Percentiles rank a stretch among this genome's conserved stretches.
Conservation (phyloP, 2,888 invertebrate genomes). For the Rhodophaea formosa region DNA sequence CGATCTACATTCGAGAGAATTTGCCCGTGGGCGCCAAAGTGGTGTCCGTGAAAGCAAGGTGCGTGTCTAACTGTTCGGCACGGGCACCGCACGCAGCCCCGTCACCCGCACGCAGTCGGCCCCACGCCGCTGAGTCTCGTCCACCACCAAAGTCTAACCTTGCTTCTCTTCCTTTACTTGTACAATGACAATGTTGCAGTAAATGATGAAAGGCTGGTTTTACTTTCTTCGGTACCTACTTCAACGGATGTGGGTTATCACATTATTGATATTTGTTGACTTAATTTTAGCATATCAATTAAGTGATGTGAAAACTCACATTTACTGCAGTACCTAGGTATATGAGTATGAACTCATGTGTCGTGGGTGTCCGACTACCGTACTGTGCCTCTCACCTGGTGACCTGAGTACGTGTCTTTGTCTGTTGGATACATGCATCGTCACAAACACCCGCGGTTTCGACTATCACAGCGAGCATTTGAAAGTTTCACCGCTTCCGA, state of each 20-base stretch:
- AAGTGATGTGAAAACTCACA: not conserved
- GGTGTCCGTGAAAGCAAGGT: constrained; percentile 99
- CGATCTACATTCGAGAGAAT: constrained; percentile 98
- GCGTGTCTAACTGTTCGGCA: constrained; percentile 84
- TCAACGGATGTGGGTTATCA: not conserved
- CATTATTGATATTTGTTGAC: not conserved
- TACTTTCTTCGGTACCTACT: not conserved
- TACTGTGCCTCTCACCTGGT: constrained; percentile 74
- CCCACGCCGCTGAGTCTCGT: constrained; percentile 32
- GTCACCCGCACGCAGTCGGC: constrained; percentile 73
- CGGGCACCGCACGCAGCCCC: constrained; percentile 85
- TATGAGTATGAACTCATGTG: constrained; percentile 61
- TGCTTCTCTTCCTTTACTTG: not conserved
- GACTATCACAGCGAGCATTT: constrained; percentile 69
- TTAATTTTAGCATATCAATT: not conserved
- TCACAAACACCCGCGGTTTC: constrained; percentile 60
- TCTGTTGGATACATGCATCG: constrained; percentile 61
- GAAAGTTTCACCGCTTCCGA: constrained; percentile 74
- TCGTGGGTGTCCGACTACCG: constrained; percentile 59
- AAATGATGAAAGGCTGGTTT: not conserved
- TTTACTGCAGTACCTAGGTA: not conserved
- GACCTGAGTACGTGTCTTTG: constrained; percentile 59
- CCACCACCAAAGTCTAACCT: constrained; percentile 12
- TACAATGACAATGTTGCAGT: not conserved
- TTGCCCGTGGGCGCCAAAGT: constrained; percentile 98